Evolutionary conservation across 1,140 invertebrate species (phyloP).

Genomic region (Anthonomus grandis): DNA sequence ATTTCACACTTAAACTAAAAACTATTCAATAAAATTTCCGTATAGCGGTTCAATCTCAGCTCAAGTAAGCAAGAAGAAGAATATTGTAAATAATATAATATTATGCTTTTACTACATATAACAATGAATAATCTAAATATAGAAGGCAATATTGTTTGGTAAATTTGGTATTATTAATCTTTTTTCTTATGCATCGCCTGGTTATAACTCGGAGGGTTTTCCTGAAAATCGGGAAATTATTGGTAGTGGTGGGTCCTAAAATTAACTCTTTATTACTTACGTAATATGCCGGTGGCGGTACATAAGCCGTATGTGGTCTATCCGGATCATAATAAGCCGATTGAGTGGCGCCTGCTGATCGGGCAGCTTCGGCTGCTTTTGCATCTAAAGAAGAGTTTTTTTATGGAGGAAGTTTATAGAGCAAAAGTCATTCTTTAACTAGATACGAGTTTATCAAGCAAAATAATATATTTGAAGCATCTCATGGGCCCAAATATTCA

Average conservation of each 20-base stretch:
- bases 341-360: conserved; percentile 63
- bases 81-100: no score
- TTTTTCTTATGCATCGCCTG: conserved; percentile 27
- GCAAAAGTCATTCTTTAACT: neutral
- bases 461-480: neutral
- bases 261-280: conserved; percentile 56
- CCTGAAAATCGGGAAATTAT: conserved; percentile 8
- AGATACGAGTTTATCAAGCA: no score
- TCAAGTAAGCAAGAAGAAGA: no score
- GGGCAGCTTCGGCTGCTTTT: conserved; percentile 75
- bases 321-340: conserved; percentile 27
- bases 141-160: neutral
- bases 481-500: no score
- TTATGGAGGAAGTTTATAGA: no score
- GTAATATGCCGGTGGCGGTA: conserved; percentile 79
- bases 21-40: neutral
- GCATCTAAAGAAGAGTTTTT: conserved; percentile 49
- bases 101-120: neutral
- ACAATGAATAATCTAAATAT: neutral
- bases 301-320: conserved; percentile 27
- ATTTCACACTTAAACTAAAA: neutral
- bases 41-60: neutral
- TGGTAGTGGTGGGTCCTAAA: neutral
- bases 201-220: conserved; percentile 27
- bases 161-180: conserved; percentile 6